Evolutionary conservation across 2,113 vertebrate species (phyloP), one percentile per base, ranked within the genome.

Genomic region (Sander vitreus): DNA sequence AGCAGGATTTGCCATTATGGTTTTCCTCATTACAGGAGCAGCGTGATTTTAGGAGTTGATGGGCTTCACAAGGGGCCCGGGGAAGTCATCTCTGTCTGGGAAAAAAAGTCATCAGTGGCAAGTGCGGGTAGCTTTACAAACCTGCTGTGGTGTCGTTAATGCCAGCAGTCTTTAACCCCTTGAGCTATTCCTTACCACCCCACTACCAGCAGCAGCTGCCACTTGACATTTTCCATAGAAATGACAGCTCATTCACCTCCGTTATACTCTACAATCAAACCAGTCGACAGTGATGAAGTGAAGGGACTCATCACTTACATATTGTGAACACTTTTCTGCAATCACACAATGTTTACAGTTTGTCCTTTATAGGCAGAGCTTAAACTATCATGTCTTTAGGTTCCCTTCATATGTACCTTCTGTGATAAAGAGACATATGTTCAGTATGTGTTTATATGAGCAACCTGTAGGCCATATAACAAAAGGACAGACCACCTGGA

Each of bases 1-100:
- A 91, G 86, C 77, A 74, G 59, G 45, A 74, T 74, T 77, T 74
- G 73, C 85, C 82, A 88, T 93, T 83, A 92, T 81, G 84, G 66
- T 67, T 88, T 89, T 89, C 67, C 88, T 92, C 92, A 93, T 94
- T 91, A 93, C 70, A 27, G 73, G 43, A 91, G 77, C 93, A 93
- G 92, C 85, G 2, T 86, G 89, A 88, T 65, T 83, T 81, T 60
- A 54, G 45, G 55, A 86, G 70, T 60, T 82, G 80, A 90, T 89
- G 76, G 86, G 76, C 48, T 80, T 79, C 72, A 66, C 55, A 51
- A 0, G 43, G 65, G 66, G 27, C 85, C 58, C 6, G 21, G 43
- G 70, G 83, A 87, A 77, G 73, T 89, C 77, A 68, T 84, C 48
- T 6, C 63, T 48, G 43, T 27, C 66, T 66, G n/a, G 47, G 51